These are phyloP conservation scores for Brachypalpus laphriformis DNA, from an alignment of 2,888 invertebrate species.

Conservation along the genomic window DNA sequence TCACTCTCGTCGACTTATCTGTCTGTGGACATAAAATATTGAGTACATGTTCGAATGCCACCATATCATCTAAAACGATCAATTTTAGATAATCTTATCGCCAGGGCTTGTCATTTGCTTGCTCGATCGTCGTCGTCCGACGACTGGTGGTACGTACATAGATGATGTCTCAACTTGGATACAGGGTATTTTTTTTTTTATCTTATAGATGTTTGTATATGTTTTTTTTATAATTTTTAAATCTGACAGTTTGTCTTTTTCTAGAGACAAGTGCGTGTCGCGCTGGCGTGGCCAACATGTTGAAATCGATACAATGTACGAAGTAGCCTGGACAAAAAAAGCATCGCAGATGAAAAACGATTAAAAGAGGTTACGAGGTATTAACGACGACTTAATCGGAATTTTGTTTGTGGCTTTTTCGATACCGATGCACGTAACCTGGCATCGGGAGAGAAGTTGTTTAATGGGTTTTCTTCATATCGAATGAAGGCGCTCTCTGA, in stretches of 20 bases:
- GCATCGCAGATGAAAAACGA: constrained; percentile 72
- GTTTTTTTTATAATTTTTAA: constrained; percentile 54
- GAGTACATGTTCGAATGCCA: constrained; percentile 74
- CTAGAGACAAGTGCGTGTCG: constrained; percentile 69
- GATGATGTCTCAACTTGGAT: constrained; percentile 69
- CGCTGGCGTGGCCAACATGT: constrained; percentile 67
- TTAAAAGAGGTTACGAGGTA: constrained; percentile 73
- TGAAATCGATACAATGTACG: constrained; percentile 74
- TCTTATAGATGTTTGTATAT: background rate
- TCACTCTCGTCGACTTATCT: constrained; percentile 71
- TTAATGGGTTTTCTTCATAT: constrained; percentile 52
- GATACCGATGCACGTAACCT: constrained; percentile 37
- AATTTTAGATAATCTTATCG: constrained; percentile 74
- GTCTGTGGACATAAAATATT: constrained; percentile 73
- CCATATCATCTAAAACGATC: constrained; percentile 74
- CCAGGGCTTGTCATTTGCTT: constrained; percentile 68
- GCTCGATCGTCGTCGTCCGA: constrained; percentile 40
- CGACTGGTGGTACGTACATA: constrained; percentile 21
- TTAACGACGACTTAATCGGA: constrained; percentile 74
- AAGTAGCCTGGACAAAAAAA: constrained; percentile 57
- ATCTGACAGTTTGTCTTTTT: constrained; percentile 73
- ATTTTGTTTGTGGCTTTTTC: constrained; percentile 70
- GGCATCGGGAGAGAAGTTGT: constrained; percentile 33
- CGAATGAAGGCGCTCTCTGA: constrained; percentile 37
- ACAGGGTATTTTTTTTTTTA: constrained; percentile 48